phyloP scores from a whole-genome alignment of 2,113 vertebrate genomes.

The Colinus virginianus region DNA sequence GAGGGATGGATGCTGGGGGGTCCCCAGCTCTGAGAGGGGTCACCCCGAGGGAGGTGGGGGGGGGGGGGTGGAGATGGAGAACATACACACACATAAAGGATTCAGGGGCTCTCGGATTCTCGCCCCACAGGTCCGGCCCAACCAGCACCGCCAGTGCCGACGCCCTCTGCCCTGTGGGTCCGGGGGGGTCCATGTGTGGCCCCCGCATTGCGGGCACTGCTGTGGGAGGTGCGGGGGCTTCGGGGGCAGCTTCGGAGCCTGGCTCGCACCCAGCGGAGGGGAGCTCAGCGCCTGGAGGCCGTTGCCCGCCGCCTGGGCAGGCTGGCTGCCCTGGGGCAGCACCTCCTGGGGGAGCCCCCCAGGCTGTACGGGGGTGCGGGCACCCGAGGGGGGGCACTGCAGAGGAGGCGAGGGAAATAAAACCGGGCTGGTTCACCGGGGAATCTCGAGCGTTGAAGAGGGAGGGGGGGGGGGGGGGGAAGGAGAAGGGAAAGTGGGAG shows the following conservation, averaged over 20 bases:
- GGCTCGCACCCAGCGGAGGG: not conserved
- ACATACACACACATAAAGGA: not conserved
- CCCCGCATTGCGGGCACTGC: not conserved
- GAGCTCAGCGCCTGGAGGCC: not conserved
- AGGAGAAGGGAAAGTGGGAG: too few species aligned
- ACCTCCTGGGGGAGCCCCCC: not conserved
- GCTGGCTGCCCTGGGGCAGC: not conserved
- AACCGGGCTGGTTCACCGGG: not conserved
- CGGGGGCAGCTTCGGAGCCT: not conserved
- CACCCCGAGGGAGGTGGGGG: too few species aligned
- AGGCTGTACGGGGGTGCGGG: not conserved
- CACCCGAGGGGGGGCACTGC: not conserved
- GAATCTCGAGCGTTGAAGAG: not conserved
- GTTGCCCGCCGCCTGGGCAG: not conserved
- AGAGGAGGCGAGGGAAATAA: not conserved
- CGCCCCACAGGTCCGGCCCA: not conserved
- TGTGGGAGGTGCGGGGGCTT: conserved; percentile 5
- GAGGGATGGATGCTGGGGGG: not conserved
- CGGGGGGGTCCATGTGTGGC: not conserved
- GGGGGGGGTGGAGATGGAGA: too few species aligned
- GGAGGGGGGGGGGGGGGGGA: too few species aligned
- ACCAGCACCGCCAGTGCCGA: rapidly evolving
- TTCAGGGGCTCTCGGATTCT: not conserved
- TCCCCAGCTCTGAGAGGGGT: not conserved
- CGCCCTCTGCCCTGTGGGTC: too few species aligned